Evolutionary conservation across 2,113 vertebrate genomes (phyloP), one percentile per base, ranked within the genome.

Genomic region (Pogonocichla stellata): DNA sequence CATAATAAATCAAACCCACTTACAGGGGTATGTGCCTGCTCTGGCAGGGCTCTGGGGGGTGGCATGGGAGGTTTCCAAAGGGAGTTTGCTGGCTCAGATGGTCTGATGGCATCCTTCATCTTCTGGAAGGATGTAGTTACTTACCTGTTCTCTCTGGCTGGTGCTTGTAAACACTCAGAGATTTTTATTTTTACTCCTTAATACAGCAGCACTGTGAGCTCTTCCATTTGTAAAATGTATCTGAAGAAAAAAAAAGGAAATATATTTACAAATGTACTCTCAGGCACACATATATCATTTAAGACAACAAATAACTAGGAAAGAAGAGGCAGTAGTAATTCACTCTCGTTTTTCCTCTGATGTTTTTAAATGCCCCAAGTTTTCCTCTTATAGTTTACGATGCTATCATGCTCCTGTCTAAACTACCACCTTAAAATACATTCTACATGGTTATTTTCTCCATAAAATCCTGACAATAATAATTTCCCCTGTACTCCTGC

Each of bases 381-480:
- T 95, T 91, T 92, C 72, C 81, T 93, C 92, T 88, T 62, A 81
- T 92, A 81, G 57, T 96, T 97, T 97, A 97, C 6, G 86, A 92
- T 77, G 92, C 92, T 97, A 96, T 94, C 96, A 88, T 40, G 70
- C 60, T 93, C 85, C 95, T 96, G 92, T 94, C 95, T 94, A 90
- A 97, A 93, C 88, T 54, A 92, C 93, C 88, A 83, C 89, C 82
- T 95, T 93, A 92, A 96, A 97, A 96, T 96, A 93, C 57, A 81
- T 92, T 92, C 93, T 66, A 42, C 5, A 11, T 86, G 92, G 95
- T 94, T 96, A 93, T 95, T 96, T 96, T 93, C 93, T 83, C 93
- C 92, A 94, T 97, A 95, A 96, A 97, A 29, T 57, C 75, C 73
- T 83, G 92, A 88, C 90, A 94, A 96, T 81, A 96, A 96, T 96